A percentile compares a stretch with the other conserved stretches of the same genome.
Conservation (phyloP, 2,888 invertebrate genomes). For the Hyposoter didymator region DNA sequence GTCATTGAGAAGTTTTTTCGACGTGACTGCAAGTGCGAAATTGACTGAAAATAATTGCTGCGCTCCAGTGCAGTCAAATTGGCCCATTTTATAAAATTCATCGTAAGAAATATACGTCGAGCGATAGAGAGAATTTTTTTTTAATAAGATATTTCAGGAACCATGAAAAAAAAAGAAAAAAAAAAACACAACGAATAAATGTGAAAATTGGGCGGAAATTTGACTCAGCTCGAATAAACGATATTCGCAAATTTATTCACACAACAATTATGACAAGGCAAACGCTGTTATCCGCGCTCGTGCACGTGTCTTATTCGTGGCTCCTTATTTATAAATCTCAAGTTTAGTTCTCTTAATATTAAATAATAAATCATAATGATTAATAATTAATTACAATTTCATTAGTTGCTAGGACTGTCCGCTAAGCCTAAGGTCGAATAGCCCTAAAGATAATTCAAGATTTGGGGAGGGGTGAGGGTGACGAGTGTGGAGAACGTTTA, state of each 20-base stretch:
- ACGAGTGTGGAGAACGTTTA: slow-evolving; percentile 67
- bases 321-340: slow-evolving; percentile 26
- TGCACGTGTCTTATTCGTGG: slow-evolving; percentile 67
- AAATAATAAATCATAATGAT: neutral
- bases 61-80: slow-evolving; percentile 7
- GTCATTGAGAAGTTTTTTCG: neutral
- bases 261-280: slow-evolving; percentile 59
- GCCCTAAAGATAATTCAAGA: slow-evolving; percentile 59
- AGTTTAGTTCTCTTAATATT: neutral
- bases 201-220: neutral
- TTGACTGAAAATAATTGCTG: neutral
- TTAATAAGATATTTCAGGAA: neutral
- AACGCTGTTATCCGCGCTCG: slow-evolving; percentile 75
- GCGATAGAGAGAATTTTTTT: neutral
- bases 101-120: neutral
- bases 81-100: neutral
- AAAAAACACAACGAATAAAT: too few relatives aligned
- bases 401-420: slow-evolving; percentile 57
- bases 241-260: slow-evolving; percentile 32
- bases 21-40: neutral
- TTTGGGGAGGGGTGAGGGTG: slow-evolving; percentile 26
- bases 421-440: slow-evolving; percentile 62
- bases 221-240: slow-evolving; percentile 15
- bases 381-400: slow-evolving; percentile 35
- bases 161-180: neutral